Base-by-base conservation (phyloP, 1,140 invertebrate species). In the Drosophila sucinea region DNA sequence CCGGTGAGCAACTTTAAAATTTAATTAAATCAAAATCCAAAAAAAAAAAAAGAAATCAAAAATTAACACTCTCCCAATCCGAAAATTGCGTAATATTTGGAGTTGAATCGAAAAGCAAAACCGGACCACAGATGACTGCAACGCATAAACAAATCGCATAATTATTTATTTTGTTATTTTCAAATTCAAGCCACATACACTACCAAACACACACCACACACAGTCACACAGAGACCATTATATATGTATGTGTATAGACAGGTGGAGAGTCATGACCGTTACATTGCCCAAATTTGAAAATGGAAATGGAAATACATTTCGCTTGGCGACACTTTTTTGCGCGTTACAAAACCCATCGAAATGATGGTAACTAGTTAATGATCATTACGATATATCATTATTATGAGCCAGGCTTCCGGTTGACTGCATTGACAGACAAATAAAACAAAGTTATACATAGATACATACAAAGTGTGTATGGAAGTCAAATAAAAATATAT, bases 191-290 rank as follows among this genome's bases (percentile, higher is more conserved):
- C 32, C 56, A 58, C 56, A 58, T 35, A 38, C 56, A 17, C 17
- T 17, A 17, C 17, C 7, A 23, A 25, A 58, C 38, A 38, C 56
- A 58, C 25, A 17, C 32, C 56, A 58, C 56, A 58, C 25, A 38
- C 56, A 23, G 5, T 10, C 56, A 58, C 17, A 58, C 17, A 58
- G 7, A 58, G 2, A 33, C 2, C 33, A 4, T 1, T 1, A 51
- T 1, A 27, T 0, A 25, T 1, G 25, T 4, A 47, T 17, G 6
- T 2, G 2, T 1, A 8, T 6, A 25, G 44, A 27, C 44, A 51
- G 44, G 44, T 51, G 25, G 44, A 51, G 56, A 58, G 56, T 58
- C 56, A 58, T 38, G 56, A 58, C 56, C 56, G 56, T 58, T 58
- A 58, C 56, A 58, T 58, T 58, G 56, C 56, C 56, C 56, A 58